Conservation (phyloP, 2,888 invertebrate species). For the Nymphalis c-album region DNA sequence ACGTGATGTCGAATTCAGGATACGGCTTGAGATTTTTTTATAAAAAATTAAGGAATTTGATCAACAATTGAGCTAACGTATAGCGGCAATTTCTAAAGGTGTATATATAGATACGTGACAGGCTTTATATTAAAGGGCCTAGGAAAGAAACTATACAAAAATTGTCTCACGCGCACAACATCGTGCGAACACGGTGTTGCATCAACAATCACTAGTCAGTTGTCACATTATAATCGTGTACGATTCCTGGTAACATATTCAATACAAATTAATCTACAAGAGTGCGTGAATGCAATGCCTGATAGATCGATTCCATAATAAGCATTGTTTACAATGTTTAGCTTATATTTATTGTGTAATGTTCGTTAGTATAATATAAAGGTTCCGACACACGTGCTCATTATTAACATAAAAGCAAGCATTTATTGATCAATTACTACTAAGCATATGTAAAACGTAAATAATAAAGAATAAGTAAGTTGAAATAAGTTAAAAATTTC, state of each 20-base stretch:
- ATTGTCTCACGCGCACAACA: slow-evolving; percentile 45
- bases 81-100: slow-evolving; percentile 42
- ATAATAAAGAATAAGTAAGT: too few species aligned
- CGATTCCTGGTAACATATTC: slow-evolving; percentile 43
- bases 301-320: slow-evolving; percentile 22
- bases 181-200: slow-evolving; percentile 43
- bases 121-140: slow-evolving; percentile 38
- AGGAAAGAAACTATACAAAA: slow-evolving; percentile 44
- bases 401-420: too few species aligned
- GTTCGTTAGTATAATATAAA: background rate
- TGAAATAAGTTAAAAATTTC: too few species aligned
- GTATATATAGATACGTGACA: slow-evolving; percentile 42
- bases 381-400: too few species aligned
- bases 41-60: slow-evolving; percentile 34
- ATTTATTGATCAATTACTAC: too few species aligned
- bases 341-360: slow-evolving; percentile 33
- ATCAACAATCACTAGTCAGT: slow-evolving; percentile 38
- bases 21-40: slow-evolving; percentile 17
- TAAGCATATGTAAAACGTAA: too few species aligned
- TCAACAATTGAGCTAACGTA: slow-evolving; percentile 33
- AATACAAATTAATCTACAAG: slow-evolving; percentile 39
- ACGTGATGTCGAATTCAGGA: slow-evolving; percentile 36
- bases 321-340: slow-evolving; percentile 15
- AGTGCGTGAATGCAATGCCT: slow-evolving; percentile 38
- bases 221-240: slow-evolving; percentile 41